These are phyloP conservation scores for Drosophila conformis DNA, from an alignment of 2,888 invertebrate genomes.

Conservation along the genomic window DNA sequence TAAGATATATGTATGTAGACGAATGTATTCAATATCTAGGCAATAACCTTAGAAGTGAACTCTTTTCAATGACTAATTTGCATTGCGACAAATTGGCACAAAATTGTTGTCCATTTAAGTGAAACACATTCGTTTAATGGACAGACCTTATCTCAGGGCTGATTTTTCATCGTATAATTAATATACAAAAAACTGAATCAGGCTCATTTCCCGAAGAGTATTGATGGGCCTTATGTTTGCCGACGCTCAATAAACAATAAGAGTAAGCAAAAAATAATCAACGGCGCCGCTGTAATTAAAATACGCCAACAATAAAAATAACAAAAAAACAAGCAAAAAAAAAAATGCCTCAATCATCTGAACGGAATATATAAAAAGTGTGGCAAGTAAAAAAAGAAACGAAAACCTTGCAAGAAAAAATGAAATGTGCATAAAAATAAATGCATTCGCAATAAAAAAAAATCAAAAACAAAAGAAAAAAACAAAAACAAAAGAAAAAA, in stretches of 20 bases:
- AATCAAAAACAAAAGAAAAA: too few relatives aligned
- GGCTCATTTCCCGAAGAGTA: conserved; percentile 32
- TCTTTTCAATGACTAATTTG: conserved; percentile 43
- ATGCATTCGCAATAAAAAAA: conserved; percentile 36
- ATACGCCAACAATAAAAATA: conserved; percentile 17
- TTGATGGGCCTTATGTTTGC: conserved; percentile 25
- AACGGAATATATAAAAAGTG: conserved; percentile 34
- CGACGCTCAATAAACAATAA: conserved; percentile 28
- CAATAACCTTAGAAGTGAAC: conserved; percentile 13
- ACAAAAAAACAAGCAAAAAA: conserved; percentile 9
- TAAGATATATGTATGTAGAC: conserved; percentile 19
- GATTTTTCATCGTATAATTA: conserved; percentile 28
- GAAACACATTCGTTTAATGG: conserved; percentile 11
- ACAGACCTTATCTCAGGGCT: conserved; percentile 6
- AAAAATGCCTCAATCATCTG: conserved; percentile 12
- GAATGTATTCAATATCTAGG: conserved; percentile 5
- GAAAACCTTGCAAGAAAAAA: conserved; percentile 34
- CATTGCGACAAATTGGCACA: conserved; percentile 27
- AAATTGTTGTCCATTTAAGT: conserved; percentile 11
- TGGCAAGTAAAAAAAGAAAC: conserved; percentile 37
- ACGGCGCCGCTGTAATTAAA: conserved; percentile 59
- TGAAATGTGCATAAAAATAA: conserved; percentile 55
- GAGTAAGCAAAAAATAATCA: conserved; percentile 57
- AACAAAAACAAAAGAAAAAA: conserved; percentile 28
- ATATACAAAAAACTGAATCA: background rate